These are phyloP conservation scores for Tenthredo distinguenda DNA, from an alignment of 2,888 invertebrate genomes.

Conservation along the genomic window DNA sequence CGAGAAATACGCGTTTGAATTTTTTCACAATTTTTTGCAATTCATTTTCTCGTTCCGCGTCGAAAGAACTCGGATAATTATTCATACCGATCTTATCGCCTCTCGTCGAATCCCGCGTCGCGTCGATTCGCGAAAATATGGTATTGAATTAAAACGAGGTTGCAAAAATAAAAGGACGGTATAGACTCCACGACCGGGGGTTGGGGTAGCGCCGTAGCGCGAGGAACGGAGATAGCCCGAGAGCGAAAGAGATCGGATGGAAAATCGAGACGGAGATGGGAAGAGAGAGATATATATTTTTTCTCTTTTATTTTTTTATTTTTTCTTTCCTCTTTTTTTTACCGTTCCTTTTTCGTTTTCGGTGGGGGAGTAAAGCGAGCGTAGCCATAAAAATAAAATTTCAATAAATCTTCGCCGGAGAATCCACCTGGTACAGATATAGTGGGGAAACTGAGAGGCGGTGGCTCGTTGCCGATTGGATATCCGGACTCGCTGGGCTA, in stretches of 20 bases:
- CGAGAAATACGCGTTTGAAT: no score
- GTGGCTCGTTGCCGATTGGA: constrained; percentile 72
- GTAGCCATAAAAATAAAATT: constrained; percentile 78
- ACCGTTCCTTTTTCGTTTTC: not conserved
- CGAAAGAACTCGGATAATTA: no score
- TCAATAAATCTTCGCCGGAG: constrained; percentile 76
- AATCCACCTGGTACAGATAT: constrained; percentile 57
- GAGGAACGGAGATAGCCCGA: not conserved
- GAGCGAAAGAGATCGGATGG: constrained; percentile 45
- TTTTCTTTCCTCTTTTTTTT: not conserved
- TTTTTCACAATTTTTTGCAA: no score
- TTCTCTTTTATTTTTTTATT: not conserved
- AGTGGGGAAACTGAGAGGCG: constrained; percentile 72
- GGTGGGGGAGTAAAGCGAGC: constrained; percentile 62
- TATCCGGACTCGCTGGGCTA: constrained; percentile 65
- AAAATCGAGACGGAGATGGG: not conserved
- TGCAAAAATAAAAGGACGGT: constrained; percentile 64
- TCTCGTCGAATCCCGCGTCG: no score
- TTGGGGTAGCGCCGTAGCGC: not conserved
- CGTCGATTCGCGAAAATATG: not conserved
- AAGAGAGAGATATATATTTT: no score
- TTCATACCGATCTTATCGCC: no score
- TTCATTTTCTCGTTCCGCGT: no score
- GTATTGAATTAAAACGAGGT: constrained; percentile 76
- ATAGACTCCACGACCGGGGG: constrained; percentile 50